Conservation (phyloP, 2,113 vertebrate genomes). For the Engystomops pustulosus region DNA sequence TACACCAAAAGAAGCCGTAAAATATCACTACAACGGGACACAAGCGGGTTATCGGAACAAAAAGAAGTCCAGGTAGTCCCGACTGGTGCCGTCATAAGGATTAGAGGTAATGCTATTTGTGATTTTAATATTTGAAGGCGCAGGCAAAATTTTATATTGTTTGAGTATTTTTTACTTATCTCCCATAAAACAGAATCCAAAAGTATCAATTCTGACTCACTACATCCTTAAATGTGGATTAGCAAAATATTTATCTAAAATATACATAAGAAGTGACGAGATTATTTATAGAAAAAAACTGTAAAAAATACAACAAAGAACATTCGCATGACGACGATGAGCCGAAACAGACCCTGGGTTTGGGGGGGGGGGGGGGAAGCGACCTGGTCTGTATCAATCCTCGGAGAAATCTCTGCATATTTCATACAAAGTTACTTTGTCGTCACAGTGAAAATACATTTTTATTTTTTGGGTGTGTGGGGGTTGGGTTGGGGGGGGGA, state of each 20-base stretch:
- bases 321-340: neutral
- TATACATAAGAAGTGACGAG: neutral
- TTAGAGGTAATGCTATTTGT: too few relatives aligned
- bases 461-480: too few relatives aligned
- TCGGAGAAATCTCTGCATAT: conserved; percentile 1
- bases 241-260: conserved; percentile 16
- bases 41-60: too few relatives aligned
- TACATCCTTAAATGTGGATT: neutral
- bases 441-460: conserved; percentile 30
- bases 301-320: neutral
- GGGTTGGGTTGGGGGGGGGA: too few relatives aligned
- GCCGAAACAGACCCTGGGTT: neutral
- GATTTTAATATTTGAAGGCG: too few relatives aligned
- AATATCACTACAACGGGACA: too few relatives aligned
- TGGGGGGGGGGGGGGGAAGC: neutral
- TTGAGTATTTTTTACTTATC: too few relatives aligned
- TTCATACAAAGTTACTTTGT: conserved; percentile 15
- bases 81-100: too few relatives aligned
- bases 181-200: neutral
- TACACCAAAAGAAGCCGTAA: too few relatives aligned
- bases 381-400: conserved; percentile 19
- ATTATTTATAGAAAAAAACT: conserved; percentile 1
- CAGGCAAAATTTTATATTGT: too few relatives aligned
- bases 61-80: too few relatives aligned
- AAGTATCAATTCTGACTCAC: neutral